Evolutionary conservation across 1,140 invertebrate species (phyloP), one percentile per base, ranked within the genome.

Genomic region (Gonioctena quinquepunctata): DNA sequence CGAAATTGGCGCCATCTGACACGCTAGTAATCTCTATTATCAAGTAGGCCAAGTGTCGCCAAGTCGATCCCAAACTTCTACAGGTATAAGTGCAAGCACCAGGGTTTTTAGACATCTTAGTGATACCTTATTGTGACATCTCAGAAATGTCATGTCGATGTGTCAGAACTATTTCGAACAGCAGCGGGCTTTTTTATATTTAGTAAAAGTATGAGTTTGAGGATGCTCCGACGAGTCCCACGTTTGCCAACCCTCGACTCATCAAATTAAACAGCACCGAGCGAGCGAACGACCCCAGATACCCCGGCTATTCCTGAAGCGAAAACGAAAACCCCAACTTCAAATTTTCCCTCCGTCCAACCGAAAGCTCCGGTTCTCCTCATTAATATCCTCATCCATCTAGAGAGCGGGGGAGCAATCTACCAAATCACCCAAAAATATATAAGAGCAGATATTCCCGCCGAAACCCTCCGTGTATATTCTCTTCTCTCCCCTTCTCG

Each of bases 341-440:
- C 77, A 73, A 77, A 80, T 74, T 75, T 72, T 77, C 74, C 72
- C 73, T 67, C 68, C 68, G 59, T 27, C 49, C 23, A 56, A 60
- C 63, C 42, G 57, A 69, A 72, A 71, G 68, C 75, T 71, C 62
- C 72, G 68, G 67, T 75, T 73, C 73, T 77, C 73, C 73, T 73
- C 76, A 80, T 80, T 80, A 80, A 80, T 79, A 78, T 77, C 68
- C 73, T 75, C 69, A 42, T 25, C 56, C 56, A 59, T 59, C 66
- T 63, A 60, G 33, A 42, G 63, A 68, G 76, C 49, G 42, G 68
- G 74, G 71, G 72, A 74, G 74, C 71, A 71, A 74, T 74, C 68
- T 76, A 42, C 70, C 69, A 76, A 77, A 76, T 72, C 70, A 60
- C 70, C 75, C 73, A 77, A 80, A 80, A 78, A 80, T 80, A 77